Percentiles rank a stretch among this genome's conserved stretches.
Evolutionary conservation across 2,113 vertebrate genomes (phyloP).

Genomic region (Cynocephalus volans): DNA sequence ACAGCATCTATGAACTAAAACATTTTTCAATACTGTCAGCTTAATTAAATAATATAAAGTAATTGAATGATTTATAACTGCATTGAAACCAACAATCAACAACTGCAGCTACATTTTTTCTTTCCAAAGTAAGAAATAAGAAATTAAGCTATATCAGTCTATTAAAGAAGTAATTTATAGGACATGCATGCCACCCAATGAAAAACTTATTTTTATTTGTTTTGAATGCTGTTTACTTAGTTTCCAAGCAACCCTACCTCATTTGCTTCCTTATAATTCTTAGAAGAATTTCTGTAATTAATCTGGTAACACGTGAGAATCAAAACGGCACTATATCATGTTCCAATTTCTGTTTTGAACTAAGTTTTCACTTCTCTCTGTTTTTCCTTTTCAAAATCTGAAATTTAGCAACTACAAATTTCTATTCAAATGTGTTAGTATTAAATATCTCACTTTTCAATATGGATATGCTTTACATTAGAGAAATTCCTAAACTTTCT

Average conservation of each 20-base stretch:
- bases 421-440: conserved; percentile 10
- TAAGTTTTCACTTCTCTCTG: not conserved
- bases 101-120: not conserved
- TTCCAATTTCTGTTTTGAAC: conserved; percentile 61
- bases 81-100: not conserved
- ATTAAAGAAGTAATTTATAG: not conserved
- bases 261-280: not conserved
- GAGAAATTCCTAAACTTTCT: not conserved
- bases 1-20: not conserved
- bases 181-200: not conserved
- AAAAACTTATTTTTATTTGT: not conserved
- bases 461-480: not conserved
- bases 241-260: not conserved
- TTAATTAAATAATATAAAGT: conserved; percentile 18
- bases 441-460: not conserved
- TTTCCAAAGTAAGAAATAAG: not conserved
- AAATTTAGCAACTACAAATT: not conserved
- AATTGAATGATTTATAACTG: not conserved
- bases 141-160: not conserved
- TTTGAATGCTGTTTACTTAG: conserved; percentile 18
- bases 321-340: not conserved
- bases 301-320: conserved; percentile 54
- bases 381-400: not conserved
- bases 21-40: conserved; percentile 9
- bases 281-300: conserved; percentile 64